A percentile compares a stretch with the other conserved stretches of the same genome.
Conservation (phyloP, 2,113 vertebrate species). For the Gallinago jamesoni region DNA sequence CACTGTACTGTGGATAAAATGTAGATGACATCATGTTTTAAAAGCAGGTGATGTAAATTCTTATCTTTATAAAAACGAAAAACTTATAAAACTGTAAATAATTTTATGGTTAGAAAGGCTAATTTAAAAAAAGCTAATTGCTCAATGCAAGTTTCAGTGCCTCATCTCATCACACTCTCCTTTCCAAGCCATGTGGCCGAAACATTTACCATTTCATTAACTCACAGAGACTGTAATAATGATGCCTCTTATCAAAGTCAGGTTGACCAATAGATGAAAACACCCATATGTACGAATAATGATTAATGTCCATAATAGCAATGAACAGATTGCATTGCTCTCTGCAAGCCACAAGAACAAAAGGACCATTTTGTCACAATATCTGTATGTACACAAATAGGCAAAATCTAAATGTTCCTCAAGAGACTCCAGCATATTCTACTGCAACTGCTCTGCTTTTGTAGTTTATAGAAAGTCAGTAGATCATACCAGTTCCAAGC, state of each 20-base stretch:
- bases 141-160: not conserved
- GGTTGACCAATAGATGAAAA: conserved; percentile 33
- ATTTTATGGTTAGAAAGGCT: not conserved
- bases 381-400: not conserved
- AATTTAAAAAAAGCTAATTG: not conserved
- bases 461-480: not conserved
- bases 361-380: not conserved
- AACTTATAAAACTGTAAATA: not conserved
- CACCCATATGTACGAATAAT: not conserved
- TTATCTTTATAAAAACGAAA: not conserved
- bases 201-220: conserved; percentile 52
- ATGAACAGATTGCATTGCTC: conserved; percentile 1
- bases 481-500: not conserved
- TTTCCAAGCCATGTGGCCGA: not conserved
- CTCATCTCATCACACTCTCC: not conserved
- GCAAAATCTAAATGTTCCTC: not conserved
- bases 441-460: not conserved
- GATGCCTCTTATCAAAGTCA: conserved; percentile 14
- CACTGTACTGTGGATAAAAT: not conserved
- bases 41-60: not conserved
- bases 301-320: not conserved
- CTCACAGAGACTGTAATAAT: not conserved
- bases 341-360: conserved; percentile 12
- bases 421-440: not conserved
- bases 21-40: not conserved